These are phyloP conservation scores for Cylas formicarius DNA, from an alignment of 1,140 invertebrate species.

Conservation along the genomic window DNA sequence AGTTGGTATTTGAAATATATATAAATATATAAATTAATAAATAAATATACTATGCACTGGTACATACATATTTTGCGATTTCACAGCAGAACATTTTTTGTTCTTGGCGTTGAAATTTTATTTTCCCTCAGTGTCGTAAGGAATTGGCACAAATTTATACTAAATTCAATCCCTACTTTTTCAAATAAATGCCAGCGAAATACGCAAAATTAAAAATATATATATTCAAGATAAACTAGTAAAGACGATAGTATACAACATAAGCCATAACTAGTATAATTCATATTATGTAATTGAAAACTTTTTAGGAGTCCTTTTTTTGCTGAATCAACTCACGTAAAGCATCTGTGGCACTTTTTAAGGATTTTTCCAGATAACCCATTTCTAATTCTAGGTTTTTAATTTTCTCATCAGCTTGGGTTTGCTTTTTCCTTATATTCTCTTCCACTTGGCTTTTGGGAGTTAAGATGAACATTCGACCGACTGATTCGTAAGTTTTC, in stretches of 20 bases:
- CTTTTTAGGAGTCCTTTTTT: slow-evolving; percentile 45
- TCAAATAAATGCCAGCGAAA: too few relatives aligned
- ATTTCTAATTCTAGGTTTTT: slow-evolving; percentile 68
- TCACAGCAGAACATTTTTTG: too few relatives aligned
- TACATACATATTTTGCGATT: too few relatives aligned
- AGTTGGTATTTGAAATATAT: slow-evolving; percentile 6
- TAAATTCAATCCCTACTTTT: too few relatives aligned
- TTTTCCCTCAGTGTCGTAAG: too few relatives aligned
- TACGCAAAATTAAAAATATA: too few relatives aligned
- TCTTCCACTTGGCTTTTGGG: slow-evolving; percentile 57
- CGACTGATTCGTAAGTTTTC: slow-evolving; percentile 64
- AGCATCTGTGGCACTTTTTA: slow-evolving; percentile 80
- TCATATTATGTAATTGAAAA: slow-evolving; percentile 2
- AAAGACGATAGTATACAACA: neutral
- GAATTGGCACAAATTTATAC: too few relatives aligned
- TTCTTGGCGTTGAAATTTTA: too few relatives aligned
- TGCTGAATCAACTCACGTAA: slow-evolving; percentile 76
- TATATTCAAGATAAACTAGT: too few relatives aligned
- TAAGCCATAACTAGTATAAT: slow-evolving; percentile 2
- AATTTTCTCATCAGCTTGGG: slow-evolving; percentile 60
- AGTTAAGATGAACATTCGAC: slow-evolving; percentile 76
- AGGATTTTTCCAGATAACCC: slow-evolving; percentile 63
- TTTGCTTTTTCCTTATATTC: slow-evolving; percentile 56
- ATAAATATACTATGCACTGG: too few relatives aligned
- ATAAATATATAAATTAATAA: slow-evolving; percentile 1